These are phyloP conservation scores for Crocidura indochinensis DNA, from an alignment of 2,797 vertebrate genomes.

Conservation along the genomic window DNA sequence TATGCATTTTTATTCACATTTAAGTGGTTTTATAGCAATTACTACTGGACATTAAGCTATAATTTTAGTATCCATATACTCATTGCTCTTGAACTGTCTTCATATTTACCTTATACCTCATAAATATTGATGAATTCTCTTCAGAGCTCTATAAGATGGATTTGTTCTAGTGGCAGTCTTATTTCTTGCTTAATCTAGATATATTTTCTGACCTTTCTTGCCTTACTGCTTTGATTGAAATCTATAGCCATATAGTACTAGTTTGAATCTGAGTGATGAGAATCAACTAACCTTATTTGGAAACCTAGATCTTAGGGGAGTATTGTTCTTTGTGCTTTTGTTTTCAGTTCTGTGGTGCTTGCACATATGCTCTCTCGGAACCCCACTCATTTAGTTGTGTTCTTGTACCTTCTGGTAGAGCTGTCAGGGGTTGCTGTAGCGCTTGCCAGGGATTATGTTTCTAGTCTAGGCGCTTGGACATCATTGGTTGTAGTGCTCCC, in stretches of 20 bases:
- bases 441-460: no score
- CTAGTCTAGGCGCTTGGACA: no score
- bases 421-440: no score
- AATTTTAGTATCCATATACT: neutral
- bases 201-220: neutral
- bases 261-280: neutral
- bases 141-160: neutral
- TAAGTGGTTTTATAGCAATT: constrained; percentile 1
- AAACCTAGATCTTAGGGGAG: no score
- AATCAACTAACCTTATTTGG: neutral
- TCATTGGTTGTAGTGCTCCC: no score
- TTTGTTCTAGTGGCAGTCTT: neutral
- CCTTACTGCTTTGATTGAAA: no score
- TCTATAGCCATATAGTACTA: neutral
- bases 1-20: neutral
- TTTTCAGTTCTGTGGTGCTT: no score
- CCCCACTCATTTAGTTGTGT: no score
- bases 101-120: constrained; percentile 24
- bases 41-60: neutral
- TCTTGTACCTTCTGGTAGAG: no score
- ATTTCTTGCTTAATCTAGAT: neutral
- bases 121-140: neutral
- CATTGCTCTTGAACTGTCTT: neutral
- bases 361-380: no score
- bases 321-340: no score